Evolutionary conservation across 2,888 invertebrate species (phyloP), one percentile per base, ranked within the genome.

Genomic region (Schrankia costaestrigalis): DNA sequence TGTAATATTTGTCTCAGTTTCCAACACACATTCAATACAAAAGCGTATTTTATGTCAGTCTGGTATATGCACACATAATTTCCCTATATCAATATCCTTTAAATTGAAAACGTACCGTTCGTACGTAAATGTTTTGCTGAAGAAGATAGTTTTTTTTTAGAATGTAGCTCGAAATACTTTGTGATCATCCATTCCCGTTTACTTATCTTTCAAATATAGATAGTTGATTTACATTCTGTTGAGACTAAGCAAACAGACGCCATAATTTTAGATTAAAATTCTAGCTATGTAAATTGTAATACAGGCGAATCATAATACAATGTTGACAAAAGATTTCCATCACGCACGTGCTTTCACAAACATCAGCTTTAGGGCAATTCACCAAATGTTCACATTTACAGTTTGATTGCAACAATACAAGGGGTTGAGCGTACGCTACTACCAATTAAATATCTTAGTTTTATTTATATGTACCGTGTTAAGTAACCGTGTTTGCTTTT

Each of bases 381-480:
- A 39, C 26, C 38, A 49, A 55, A 53, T 24, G 33, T 31, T 37
- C 43, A 37, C 31, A 50, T 57, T 57, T 46, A 39, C 40, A 41
- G 40, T 50, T 45, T 51, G 50, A 51, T 46, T 41, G 52, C 44
- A 53, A 54, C 67, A 56, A 42, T 45, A 48, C 40, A 52, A 48
- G 54, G 19, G 41, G 43, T 42, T 49, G 47, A 56, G 31, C 56
- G 46, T 54, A 57, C 59, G 47, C 47, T 46, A 63, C 55, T 53
- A 61, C 64, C 65, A 70, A 70, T 71, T 71, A 72, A 68, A 68
- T 66, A 66, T 63, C 55, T 59, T 60, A 57, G 61, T 65, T 57
- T 67, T 67, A 69, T 70, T 63, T 61, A 61, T 59, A 47, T 62
- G 51, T 52, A 30, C 23, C 43, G 61, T 61, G 60, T 57, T 66